Conservation (phyloP, 2,113 vertebrate genomes). For the Grantiella picta region DNA sequence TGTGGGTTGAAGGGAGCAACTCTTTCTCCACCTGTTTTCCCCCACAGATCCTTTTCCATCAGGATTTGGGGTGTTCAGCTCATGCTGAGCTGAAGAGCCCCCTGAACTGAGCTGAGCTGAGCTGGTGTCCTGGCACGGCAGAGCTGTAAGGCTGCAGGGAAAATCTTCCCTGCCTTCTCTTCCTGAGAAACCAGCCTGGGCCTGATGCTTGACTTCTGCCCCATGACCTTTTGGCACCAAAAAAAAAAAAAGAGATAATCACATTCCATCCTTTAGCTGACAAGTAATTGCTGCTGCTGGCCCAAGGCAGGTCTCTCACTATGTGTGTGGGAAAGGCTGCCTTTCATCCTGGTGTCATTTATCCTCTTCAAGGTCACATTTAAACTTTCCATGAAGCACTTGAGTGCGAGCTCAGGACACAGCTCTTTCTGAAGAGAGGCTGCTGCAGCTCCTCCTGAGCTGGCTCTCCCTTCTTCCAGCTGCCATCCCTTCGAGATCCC, state of each 20-base stretch:
- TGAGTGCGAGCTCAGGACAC: background rate
- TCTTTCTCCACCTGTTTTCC: background rate
- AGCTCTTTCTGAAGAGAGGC: background rate
- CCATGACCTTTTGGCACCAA: accelerated
- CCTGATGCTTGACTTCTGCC: background rate
- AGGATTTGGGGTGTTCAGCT: background rate
- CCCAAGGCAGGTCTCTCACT: background rate
- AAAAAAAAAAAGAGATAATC: too few relatives aligned
- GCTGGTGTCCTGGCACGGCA: background rate
- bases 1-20: accelerated
- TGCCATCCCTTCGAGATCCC: background rate
- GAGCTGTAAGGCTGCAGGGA: background rate
- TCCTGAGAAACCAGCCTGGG: background rate
- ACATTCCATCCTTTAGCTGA: background rate
- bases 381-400: background rate
- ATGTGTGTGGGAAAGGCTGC: background rate
- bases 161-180: background rate
- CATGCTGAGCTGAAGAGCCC: accelerated
- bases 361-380: background rate
- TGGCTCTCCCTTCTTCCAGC: background rate
- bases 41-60: accelerated
- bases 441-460: background rate
- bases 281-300: background rate
- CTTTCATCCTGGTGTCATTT: background rate
- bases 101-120: background rate